Conservation (phyloP, 1,140 invertebrate species). For the Megalopta genalis region DNA sequence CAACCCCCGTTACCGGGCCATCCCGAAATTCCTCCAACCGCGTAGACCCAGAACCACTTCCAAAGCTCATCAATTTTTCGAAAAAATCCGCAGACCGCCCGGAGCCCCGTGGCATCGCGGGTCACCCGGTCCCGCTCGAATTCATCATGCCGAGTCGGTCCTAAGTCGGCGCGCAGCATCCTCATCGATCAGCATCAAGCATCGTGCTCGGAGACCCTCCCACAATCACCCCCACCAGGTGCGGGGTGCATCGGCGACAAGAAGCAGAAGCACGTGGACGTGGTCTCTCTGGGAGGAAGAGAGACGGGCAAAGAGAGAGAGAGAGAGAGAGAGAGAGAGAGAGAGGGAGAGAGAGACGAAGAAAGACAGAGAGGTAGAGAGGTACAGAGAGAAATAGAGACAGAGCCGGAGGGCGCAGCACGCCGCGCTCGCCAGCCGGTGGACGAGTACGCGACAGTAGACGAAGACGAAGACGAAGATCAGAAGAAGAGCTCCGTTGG, state of each 20-base stretch:
- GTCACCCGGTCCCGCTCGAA: not conserved
- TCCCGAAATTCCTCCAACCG: too few relatives aligned
- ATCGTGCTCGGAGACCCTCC: conserved; percentile 1
- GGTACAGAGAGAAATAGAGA: too few relatives aligned
- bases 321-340: too few relatives aligned
- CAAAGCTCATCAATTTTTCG: too few relatives aligned
- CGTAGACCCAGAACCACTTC: too few relatives aligned
- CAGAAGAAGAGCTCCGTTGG: conserved; percentile 33
- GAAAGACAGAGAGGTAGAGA: too few relatives aligned
- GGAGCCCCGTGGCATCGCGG: not conserved
- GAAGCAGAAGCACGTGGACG: conserved; percentile 45
- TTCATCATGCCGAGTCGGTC: not conserved
- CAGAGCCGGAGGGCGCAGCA: conserved; percentile 30
- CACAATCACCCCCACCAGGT: not conserved
- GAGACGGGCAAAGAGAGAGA: not conserved
- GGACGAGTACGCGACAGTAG: conserved; percentile 56
- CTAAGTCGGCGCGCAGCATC: not conserved
- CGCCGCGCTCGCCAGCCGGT: conserved; percentile 57
- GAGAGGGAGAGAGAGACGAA: too few relatives aligned
- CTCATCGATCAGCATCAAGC: conserved; percentile 12
- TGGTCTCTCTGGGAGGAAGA: too few relatives aligned
- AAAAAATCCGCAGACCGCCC: not conserved
- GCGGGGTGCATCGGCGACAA: conserved; percentile 27
- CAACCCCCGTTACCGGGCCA: too few relatives aligned
- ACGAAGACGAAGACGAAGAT: conserved; percentile 35